Evolutionary conservation across 2,113 vertebrate species (phyloP).

Genomic region (Trogon surrucura): DNA sequence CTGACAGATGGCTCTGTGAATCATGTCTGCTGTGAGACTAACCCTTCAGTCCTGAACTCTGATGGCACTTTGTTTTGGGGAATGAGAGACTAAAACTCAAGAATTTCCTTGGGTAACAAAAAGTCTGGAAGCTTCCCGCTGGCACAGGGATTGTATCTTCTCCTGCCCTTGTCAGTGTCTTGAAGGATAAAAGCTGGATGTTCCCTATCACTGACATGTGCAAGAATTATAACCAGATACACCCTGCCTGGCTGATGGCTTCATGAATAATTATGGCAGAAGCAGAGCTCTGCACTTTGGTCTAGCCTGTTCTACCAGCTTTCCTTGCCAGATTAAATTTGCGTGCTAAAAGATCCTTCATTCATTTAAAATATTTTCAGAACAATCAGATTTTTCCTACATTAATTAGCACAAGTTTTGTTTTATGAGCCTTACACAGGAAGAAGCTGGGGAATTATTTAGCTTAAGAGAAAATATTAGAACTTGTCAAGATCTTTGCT

Average conservation of each 20-base stretch:
- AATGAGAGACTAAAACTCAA: not conserved
- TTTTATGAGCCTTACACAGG: slow-evolving; percentile 15
- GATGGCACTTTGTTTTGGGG: not conserved
- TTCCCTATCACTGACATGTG: not conserved
- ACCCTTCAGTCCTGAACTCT: not conserved
- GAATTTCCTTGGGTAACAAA: not conserved
- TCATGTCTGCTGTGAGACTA: not conserved
- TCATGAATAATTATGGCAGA: slow-evolving; percentile 49
- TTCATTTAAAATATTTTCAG: slow-evolving; percentile 5
- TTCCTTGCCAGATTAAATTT: slow-evolving; percentile 30
- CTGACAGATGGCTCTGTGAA: not conserved
- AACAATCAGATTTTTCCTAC: not conserved
- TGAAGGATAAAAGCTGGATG: slow-evolving; percentile 20
- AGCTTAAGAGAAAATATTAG: slow-evolving; percentile 72
- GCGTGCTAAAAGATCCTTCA: slow-evolving; percentile 3
- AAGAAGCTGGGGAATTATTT: slow-evolving; percentile 48
- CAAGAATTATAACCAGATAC: slow-evolving; percentile 24
- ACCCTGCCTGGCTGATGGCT: slow-evolving; percentile 16
- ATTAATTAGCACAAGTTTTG: slow-evolving; percentile 51
- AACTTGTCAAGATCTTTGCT: slow-evolving; percentile 44
- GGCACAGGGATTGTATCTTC: not conserved
- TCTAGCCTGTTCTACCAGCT: not conserved
- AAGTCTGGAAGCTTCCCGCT: not conserved
- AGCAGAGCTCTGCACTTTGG: not conserved
- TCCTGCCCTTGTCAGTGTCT: not conserved